Percentiles rank a stretch among this genome's conserved stretches.
Evolutionary conservation across 1,140 invertebrate species (phyloP).

Genomic region (Cyclargus thomasi): DNA sequence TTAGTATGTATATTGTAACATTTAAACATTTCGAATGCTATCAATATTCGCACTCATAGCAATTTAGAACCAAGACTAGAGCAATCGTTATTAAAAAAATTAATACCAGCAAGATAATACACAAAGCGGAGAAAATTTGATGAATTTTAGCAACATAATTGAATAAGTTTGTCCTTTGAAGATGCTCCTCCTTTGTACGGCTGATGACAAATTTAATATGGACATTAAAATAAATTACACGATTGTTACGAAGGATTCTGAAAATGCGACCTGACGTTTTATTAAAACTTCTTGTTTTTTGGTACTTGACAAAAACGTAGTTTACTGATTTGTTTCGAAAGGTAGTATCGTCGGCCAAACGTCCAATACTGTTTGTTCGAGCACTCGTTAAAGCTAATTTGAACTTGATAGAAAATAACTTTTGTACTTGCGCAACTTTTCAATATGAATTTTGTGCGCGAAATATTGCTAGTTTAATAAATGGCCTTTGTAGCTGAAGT

Average conservation of each 20-base stretch:
- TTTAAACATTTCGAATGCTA: no score
- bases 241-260: neutral
- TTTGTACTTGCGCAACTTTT: neutral
- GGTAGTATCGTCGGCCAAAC: neutral
- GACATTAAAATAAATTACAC: neutral
- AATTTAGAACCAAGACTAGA: no score
- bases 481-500: neutral
- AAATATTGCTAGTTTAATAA: constrained; percentile 1
- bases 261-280: neutral
- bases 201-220: constrained; percentile 11
- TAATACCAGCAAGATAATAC: neutral
- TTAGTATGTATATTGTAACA: no score
- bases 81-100: neutral
- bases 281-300: neutral
- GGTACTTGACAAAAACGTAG: neutral
- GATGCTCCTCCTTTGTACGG: constrained; percentile 1
- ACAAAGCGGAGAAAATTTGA: constrained; percentile 5
- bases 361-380: neutral
- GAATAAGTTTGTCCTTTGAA: constrained; percentile 5
- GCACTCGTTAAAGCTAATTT: neutral
- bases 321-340: neutral
- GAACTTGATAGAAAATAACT: neutral
- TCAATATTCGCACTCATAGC: no score
- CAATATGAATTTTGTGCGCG: neutral
- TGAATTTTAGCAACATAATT: constrained; percentile 2